Conservation (phyloP, 2,113 vertebrate genomes). For the Corvus cornix region DNA sequence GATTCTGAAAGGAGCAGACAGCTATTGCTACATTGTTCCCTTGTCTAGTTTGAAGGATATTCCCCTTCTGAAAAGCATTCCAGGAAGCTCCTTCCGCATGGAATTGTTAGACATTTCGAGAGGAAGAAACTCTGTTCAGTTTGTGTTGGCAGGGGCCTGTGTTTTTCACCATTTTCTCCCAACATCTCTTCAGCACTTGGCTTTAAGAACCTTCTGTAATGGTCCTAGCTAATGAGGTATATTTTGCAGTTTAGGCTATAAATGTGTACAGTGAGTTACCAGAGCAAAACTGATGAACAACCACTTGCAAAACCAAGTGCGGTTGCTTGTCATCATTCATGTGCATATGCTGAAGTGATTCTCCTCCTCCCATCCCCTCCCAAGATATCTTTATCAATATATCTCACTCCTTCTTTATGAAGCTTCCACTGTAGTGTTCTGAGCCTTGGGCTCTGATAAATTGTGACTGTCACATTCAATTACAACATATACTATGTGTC, state of each 20-base stretch:
- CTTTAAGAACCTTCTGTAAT: background rate
- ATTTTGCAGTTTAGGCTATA: background rate
- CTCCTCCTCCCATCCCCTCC: background rate
- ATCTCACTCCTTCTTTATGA: background rate
- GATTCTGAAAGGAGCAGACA: background rate
- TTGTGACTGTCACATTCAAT: conserved; percentile 4
- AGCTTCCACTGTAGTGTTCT: background rate
- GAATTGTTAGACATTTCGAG: background rate
- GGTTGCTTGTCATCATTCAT: background rate
- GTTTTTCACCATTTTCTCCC: background rate
- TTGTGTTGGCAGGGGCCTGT: background rate
- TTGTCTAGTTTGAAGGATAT: background rate
- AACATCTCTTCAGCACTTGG: background rate
- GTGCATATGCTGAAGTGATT: background rate
- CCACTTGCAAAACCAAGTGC: background rate
- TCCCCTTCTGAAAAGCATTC: background rate
- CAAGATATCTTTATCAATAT: background rate
- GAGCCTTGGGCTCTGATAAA: conserved; percentile 11
- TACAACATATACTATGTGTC: background rate
- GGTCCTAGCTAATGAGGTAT: background rate
- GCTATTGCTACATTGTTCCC: background rate
- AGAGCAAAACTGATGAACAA: conserved; percentile 11
- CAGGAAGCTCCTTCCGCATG: background rate
- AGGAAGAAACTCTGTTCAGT: background rate
- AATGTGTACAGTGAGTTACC: background rate